Conservation (phyloP, 2,888 invertebrate species). For the Dendrolimus houi region DNA sequence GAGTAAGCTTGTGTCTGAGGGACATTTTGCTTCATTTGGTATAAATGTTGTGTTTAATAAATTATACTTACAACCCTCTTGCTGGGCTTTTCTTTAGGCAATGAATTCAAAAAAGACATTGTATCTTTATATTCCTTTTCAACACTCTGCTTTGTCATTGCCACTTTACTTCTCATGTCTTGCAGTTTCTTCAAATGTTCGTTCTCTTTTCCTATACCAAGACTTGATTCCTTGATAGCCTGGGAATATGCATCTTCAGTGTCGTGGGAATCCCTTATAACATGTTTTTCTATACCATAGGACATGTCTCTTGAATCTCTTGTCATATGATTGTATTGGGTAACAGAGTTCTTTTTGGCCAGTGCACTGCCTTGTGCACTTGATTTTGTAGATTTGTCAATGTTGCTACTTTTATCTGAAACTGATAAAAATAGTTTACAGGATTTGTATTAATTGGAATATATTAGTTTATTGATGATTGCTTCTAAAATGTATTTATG, state of each 20-base stretch:
- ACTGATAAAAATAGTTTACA: constrained; percentile 10
- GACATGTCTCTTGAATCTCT: constrained; percentile 40
- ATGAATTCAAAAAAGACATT: constrained; percentile 51
- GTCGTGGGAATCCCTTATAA: constrained; percentile 34
- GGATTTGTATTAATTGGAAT: too few relatives aligned
- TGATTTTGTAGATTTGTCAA: constrained; percentile 24
- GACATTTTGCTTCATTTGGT: too few relatives aligned
- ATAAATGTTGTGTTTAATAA: too few relatives aligned
- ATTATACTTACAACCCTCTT: constrained; percentile 29
- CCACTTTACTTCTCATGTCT: constrained; percentile 47
- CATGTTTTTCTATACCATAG: constrained; percentile 29
- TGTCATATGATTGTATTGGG: constrained; percentile 55
- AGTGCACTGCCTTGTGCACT: constrained; percentile 18
- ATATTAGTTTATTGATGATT: too few relatives aligned
- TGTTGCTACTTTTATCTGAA: constrained; percentile 27
- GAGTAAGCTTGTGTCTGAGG: too few relatives aligned
- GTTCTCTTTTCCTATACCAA: constrained; percentile 19
- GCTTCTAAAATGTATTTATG: too few relatives aligned
- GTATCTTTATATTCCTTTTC: constrained; percentile 66
- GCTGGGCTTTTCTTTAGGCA: constrained; percentile 46
- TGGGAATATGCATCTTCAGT: constrained; percentile 58
- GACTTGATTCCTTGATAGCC: constrained; percentile 42
- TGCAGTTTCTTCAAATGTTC: constrained; percentile 35
- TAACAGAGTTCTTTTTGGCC: constrained; percentile 38
- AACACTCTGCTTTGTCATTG: constrained; percentile 80